Evolutionary conservation across 2,888 invertebrate genomes (phyloP), one percentile per base, ranked within the genome.

Genomic region (Tyria jacobaeae): DNA sequence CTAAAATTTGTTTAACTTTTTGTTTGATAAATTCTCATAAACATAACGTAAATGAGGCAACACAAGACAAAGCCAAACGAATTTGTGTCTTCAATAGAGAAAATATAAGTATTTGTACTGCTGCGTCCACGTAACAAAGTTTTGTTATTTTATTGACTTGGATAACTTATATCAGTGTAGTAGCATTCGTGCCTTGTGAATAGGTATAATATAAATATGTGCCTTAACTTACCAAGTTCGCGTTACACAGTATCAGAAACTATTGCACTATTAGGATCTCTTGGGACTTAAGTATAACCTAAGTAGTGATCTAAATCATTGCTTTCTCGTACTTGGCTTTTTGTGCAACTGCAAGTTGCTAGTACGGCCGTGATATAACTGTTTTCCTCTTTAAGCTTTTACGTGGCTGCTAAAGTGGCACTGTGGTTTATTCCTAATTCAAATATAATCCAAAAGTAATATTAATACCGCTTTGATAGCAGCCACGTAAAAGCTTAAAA

Each of bases 131-230:
- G 63, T 57, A 62, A 64, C 68, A 63, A 68, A 75, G 68, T 76
- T 73, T 56, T 2, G n/a, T 24, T 56, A 60, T 71, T 68, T 68
- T 75, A 73, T 68, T 71, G 68, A 68, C 63, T 76, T 68, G 12
- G 44, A 51, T 51, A 68, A 71, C 66, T 73, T 76, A 57, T 66
- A 60, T 64, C 57, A 60, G 57, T 44, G 63, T 39, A 61, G 54
- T 52, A 50, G 57, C 50, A 53, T 61, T 52, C 57, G 61, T 63
- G 50, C 35, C 47, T 60, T 63, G 62, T 62, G 58, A 73, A 71
- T 68, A n/a, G n/a, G n/a, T n/a, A 64, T 57, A 62, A 73, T 59
- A 63, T 50, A 53, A 62, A 66, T 63, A 65, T 62, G 55, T 70
- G 39, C 44, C 50, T 66, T 52, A 52, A 66, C 44, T 62, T 49